These are phyloP conservation scores for Macrosoma leucophasiata DNA, from an alignment of 2,888 invertebrate genomes.

Conservation along the genomic window DNA sequence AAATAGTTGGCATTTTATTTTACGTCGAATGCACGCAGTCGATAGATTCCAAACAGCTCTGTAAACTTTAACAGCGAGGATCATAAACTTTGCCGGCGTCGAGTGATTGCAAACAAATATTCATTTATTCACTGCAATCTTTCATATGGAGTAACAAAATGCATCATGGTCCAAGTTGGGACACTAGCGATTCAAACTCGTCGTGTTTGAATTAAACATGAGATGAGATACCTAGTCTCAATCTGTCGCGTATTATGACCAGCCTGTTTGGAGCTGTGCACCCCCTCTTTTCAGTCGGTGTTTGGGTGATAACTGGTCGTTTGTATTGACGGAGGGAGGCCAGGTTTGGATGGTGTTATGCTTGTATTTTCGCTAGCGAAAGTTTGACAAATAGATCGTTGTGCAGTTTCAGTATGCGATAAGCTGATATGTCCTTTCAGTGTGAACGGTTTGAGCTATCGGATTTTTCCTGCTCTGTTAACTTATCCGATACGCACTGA, in stretches of 20 bases:
- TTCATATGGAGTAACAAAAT: constrained; percentile 48
- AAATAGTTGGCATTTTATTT: too few relatives aligned
- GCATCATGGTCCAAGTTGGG: constrained; percentile 40
- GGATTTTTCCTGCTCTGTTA: constrained; percentile 40
- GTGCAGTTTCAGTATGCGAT: constrained; percentile 53
- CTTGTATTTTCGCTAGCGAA: constrained; percentile 53
- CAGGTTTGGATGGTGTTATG: constrained; percentile 32
- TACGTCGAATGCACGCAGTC: too few relatives aligned
- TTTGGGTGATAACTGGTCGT: neutral
- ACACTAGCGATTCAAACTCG: constrained; percentile 48
- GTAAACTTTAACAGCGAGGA: neutral
- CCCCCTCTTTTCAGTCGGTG: neutral
- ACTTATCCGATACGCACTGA: too few relatives aligned
- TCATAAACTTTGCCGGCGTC: constrained; percentile 17
- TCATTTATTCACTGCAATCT: constrained; percentile 55
- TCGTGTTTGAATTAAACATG: constrained; percentile 64
- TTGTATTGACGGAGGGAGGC: constrained; percentile 19
- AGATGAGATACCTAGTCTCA: constrained; percentile 51
- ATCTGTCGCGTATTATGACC: constrained; percentile 47
- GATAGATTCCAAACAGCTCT: too few relatives aligned
- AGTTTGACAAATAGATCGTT: constrained; percentile 60
- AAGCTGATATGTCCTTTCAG: constrained; percentile 49
- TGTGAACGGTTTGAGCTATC: constrained; percentile 39
- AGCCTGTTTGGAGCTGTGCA: constrained; percentile 37
- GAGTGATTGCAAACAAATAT: constrained; percentile 36